phyloP scores from a whole-genome alignment of 2,888 invertebrate genomes.

The Drosophila lutescens region DNA sequence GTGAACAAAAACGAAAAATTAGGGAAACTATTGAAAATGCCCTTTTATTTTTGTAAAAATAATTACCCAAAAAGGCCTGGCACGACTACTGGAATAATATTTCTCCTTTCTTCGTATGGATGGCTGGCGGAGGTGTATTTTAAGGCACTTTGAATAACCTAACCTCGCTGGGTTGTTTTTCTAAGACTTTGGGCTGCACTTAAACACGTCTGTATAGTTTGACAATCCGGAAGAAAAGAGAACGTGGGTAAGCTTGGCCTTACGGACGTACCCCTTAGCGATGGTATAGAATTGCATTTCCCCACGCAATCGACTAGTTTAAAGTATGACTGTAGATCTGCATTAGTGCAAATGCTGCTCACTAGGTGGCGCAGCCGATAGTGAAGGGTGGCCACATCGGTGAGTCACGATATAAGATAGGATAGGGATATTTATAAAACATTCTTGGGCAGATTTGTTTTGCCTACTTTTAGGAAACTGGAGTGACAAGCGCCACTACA shows the following conservation, averaged over 20 bases:
- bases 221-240: constrained; percentile 1
- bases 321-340: background rate
- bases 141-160: background rate
- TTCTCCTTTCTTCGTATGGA: background rate
- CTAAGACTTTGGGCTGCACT: background rate
- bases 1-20: too few species aligned
- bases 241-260: too few species aligned
- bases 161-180: background rate
- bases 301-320: too few species aligned
- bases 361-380: background rate
- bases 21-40: too few species aligned
- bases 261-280: background rate
- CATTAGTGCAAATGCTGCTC: background rate
- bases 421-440: background rate
- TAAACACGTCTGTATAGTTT: background rate
- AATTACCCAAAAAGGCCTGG: constrained; percentile 1
- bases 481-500: too few species aligned
- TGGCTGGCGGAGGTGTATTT: too few species aligned
- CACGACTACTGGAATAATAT: constrained; percentile 1
- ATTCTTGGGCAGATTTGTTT: constrained; percentile 1
- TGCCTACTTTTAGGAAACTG: too few species aligned
- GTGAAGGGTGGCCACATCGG: background rate
- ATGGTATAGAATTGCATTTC: too few species aligned
- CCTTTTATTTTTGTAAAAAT: too few species aligned
- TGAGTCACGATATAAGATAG: too few species aligned